A percentile compares a stretch with the other conserved stretches of the same genome.
phyloP scores from a whole-genome alignment of 2,888 invertebrate genomes.

The Dioctria linearis region DNA sequence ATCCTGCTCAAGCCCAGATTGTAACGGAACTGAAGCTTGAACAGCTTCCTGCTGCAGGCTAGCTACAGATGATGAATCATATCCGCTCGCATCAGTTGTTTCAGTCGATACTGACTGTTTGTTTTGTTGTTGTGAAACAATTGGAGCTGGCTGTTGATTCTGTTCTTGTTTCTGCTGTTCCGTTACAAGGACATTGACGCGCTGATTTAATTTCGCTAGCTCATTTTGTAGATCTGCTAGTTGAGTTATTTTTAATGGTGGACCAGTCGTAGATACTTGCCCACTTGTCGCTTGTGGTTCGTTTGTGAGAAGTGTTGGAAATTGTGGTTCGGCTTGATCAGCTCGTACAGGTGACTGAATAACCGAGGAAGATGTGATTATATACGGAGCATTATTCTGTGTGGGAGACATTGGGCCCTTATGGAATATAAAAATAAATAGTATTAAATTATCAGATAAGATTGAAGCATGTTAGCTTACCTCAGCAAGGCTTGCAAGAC shows the following conservation, averaged over 20 bases:
- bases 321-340: constrained; percentile 57
- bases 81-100: constrained; percentile 8
- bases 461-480: neutral
- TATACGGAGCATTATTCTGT: constrained; percentile 7
- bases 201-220: constrained; percentile 71
- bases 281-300: constrained; percentile 41
- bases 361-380: neutral
- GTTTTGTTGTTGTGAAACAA: constrained; percentile 24
- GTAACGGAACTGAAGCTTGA: neutral
- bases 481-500: constrained; percentile 33
- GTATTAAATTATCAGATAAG: neutral
- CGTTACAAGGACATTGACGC: constrained; percentile 28
- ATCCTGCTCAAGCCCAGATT: neutral
- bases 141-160: constrained; percentile 54
- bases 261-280: constrained; percentile 32
- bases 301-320: constrained; percentile 21
- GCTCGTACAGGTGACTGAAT: constrained; percentile 54
- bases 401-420: constrained; percentile 35
- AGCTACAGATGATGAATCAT: neutral
- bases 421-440: neutral
- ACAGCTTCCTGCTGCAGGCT: neutral
- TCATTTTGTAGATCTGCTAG: constrained; percentile 72
- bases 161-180: constrained; percentile 51
- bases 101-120: constrained; percentile 16
- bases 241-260: constrained; percentile 41